Conservation (phyloP, 2,888 invertebrate genomes). For the Cantharis rustica region DNA sequence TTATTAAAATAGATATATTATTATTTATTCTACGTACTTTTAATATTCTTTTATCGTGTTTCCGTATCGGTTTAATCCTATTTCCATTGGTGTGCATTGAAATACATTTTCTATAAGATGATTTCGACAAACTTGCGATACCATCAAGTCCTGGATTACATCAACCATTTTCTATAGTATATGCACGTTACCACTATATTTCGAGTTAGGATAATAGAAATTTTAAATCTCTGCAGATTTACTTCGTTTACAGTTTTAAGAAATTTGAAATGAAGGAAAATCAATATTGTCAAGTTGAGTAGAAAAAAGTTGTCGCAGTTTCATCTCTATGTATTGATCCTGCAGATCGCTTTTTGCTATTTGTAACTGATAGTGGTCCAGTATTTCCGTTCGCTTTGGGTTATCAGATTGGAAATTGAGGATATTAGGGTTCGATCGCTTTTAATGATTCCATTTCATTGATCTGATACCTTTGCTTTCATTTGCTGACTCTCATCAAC, state of each 20-base stretch:
- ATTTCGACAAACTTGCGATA: conserved; percentile 44
- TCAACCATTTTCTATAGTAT: conserved; percentile 35
- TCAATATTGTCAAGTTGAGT: not conserved
- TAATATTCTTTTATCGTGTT: not conserved
- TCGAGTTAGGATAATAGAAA: not conserved
- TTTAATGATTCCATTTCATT: conserved; percentile 27
- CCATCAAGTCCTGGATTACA: conserved; percentile 45
- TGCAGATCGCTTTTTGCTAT: conserved; percentile 9
- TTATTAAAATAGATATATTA: not conserved
- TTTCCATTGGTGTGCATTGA: conserved; percentile 46
- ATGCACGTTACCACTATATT: not conserved
- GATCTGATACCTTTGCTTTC: conserved; percentile 22
- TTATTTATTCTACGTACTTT: not conserved
- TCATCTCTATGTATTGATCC: conserved; percentile 1
- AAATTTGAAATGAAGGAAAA: not conserved
- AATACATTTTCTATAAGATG: conserved; percentile 41
- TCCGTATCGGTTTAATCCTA: conserved; percentile 38
- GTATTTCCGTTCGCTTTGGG: conserved; percentile 12
- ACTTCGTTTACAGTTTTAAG: not conserved
- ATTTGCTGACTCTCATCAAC: not conserved
- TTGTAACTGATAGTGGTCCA: conserved; percentile 17
- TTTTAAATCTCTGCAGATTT: not conserved
- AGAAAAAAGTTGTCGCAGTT: not conserved
- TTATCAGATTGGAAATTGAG: conserved; percentile 20
- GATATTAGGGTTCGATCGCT: conserved; percentile 23